Evolutionary conservation across 2,888 invertebrate species (phyloP).

Genomic region (Pseudococcus longispinus): DNA sequence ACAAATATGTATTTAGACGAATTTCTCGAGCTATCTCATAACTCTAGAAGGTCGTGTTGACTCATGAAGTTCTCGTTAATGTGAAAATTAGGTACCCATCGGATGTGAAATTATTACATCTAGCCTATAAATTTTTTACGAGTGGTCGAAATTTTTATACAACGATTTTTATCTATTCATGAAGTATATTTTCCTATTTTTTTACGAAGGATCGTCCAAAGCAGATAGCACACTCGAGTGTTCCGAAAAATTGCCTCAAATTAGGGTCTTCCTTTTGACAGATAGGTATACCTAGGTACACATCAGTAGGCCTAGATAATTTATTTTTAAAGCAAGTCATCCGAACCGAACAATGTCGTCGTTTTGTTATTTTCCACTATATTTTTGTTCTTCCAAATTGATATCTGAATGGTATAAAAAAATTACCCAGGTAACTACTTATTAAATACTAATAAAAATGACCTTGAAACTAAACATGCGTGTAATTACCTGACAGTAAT

Average conservation of each 20-base stretch:
- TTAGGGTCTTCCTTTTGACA: not conserved
- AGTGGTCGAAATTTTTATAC: not conserved
- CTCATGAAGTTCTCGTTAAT: not conserved
- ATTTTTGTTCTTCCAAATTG: not conserved
- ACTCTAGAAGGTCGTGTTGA: not conserved
- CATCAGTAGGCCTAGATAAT: not conserved
- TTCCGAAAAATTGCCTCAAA: not conserved
- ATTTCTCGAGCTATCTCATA: not conserved
- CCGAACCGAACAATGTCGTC: not conserved
- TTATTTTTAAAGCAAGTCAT: not conserved
- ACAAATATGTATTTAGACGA: not conserved
- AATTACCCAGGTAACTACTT: not conserved
- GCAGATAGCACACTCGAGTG: not conserved
- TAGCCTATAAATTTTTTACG: not conserved
- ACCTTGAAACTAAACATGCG: not conserved
- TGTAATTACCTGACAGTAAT: not conserved
- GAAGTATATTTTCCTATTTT: not conserved
- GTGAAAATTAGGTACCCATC: not conserved
- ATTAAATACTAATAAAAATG: not conserved
- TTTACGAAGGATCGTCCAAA: not conserved
- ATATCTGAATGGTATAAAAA: not conserved
- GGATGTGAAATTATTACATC: not conserved
- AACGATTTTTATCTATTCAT: not conserved
- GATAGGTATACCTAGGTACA: not conserved
- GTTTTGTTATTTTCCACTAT: not conserved